phyloP scores from a whole-genome alignment of 2,113 vertebrate species.

The Microtus richardsoni region DNA sequence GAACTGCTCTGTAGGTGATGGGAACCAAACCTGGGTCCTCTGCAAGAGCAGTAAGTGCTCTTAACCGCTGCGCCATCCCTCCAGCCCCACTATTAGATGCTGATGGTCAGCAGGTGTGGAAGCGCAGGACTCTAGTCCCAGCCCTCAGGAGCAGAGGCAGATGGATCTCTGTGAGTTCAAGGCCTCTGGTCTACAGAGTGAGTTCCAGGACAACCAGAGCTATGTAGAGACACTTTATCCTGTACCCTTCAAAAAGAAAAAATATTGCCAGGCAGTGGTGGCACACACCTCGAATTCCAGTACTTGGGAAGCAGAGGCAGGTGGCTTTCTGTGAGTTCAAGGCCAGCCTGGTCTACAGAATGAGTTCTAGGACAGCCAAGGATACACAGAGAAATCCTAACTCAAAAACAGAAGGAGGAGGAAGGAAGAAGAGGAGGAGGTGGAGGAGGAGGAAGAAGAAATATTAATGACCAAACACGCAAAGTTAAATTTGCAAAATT shows the following conservation, averaged over 20 bases:
- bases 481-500: slow-evolving; percentile 34
- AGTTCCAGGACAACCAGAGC: not conserved
- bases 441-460: not conserved
- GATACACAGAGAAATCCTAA: not conserved
- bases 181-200: not conserved
- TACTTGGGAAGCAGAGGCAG: not conserved
- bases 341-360: not conserved
- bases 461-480: not conserved
- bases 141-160: not conserved
- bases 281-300: not conserved
- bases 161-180: not conserved
- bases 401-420: not conserved
- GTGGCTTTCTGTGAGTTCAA: not conserved
- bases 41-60: not conserved
- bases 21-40: not conserved
- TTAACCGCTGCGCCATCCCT: not conserved
- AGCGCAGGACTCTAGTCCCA: not conserved
- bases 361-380: not conserved
- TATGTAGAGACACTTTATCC: not conserved
- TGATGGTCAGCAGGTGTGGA: not conserved
- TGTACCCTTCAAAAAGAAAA: not conserved
- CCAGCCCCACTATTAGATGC: not conserved
- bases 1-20: not conserved
- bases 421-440: not conserved
- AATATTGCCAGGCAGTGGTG: not conserved